Percentiles rank a stretch among this genome's conserved stretches.
Evolutionary conservation across 2,888 invertebrate genomes (phyloP).

Genomic region (Lepidochitona cinerea): DNA sequence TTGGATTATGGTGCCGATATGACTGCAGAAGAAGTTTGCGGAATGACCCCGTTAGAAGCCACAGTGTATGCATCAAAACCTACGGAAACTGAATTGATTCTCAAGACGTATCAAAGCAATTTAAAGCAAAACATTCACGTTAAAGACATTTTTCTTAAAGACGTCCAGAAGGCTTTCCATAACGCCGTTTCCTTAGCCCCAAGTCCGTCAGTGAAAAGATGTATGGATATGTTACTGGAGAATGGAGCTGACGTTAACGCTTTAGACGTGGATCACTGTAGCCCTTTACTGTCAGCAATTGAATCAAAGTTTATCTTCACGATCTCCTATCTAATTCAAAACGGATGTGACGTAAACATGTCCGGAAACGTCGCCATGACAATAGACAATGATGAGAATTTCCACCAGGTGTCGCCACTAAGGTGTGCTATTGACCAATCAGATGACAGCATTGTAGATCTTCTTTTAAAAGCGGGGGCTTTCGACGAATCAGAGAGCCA

Average conservation of each 20-base stretch:
- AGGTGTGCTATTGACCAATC: neutral
- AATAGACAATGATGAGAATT: neutral
- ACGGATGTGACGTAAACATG: neutral
- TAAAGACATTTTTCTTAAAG: neutral
- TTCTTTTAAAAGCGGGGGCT: neutral
- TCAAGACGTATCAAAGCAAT: neutral
- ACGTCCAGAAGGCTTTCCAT: neutral
- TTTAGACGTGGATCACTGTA: neutral
- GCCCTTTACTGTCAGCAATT: neutral
- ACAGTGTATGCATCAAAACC: neutral
- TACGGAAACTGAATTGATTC: neutral
- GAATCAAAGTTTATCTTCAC: neutral
- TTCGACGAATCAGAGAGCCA: neutral
- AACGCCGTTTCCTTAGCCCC: neutral
- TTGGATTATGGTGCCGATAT: neutral
- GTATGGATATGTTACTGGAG: neutral
- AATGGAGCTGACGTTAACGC: neutral
- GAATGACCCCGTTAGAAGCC: neutral
- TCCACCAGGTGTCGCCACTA: neutral
- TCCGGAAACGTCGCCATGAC: neutral
- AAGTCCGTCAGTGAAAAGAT: neutral
- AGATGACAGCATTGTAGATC: neutral
- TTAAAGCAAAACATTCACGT: neutral
- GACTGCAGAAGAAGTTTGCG: neutral
- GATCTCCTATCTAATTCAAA: neutral